phyloP scores from a whole-genome alignment of 1,140 invertebrate species.

The Brachionus sp. region DNA sequence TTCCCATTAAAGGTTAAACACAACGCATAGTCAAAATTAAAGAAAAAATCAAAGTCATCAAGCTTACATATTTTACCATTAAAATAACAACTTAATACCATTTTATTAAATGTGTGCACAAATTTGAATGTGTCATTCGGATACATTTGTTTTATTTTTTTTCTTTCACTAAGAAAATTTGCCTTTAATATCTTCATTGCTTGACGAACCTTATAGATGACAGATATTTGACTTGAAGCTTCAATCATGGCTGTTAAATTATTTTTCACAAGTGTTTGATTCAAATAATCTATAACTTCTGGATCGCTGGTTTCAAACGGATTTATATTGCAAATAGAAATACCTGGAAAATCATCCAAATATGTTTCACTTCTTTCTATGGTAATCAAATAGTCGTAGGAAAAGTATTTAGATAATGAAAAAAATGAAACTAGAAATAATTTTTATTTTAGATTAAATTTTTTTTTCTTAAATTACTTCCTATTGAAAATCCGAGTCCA shows the following conservation, averaged over 20 bases:
- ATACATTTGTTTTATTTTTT: neutral
- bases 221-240: neutral
- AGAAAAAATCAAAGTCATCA: neutral
- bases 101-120: neutral
- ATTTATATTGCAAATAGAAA: slow-evolving; percentile 41
- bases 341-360: slow-evolving; percentile 13
- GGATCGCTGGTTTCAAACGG: neutral
- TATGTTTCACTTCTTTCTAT: neutral
- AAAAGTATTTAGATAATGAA: no score
- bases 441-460: no score
- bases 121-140: neutral
- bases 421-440: no score
- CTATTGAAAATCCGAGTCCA: no score
- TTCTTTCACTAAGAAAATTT: neutral
- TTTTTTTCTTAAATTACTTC: no score
- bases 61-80: neutral
- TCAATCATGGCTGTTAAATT: neutral
- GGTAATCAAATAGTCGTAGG: no score
- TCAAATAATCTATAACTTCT: neutral
- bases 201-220: neutral
- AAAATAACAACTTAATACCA: slow-evolving; percentile 7
- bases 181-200: neutral
- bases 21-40: neutral
- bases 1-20: slow-evolving; percentile 9
- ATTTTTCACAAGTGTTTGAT: neutral